These are phyloP conservation scores for Dendroctonus ponderosae DNA, from an alignment of 1,140 invertebrate genomes.

Conservation along the genomic window DNA sequence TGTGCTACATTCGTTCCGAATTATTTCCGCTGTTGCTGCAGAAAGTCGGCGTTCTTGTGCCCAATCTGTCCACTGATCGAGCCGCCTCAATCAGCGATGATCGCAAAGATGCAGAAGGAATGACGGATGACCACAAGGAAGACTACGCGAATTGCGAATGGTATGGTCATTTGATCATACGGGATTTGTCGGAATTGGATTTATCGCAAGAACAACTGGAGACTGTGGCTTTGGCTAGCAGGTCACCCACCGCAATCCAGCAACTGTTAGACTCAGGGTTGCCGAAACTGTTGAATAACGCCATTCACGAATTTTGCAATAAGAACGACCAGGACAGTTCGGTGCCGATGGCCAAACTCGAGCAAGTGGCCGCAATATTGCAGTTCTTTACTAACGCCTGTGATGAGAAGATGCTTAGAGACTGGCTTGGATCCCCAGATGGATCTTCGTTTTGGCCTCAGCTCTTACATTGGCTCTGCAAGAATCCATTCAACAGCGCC, in stretches of 20 bases:
- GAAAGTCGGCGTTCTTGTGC: conserved; percentile 68
- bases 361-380: conserved; percentile 65
- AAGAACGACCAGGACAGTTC: conserved; percentile 37
- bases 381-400: conserved; percentile 80
- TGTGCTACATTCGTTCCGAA: conserved; percentile 78
- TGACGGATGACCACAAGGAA: conserved; percentile 72
- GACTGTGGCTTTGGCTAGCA: conserved; percentile 71
- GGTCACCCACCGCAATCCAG: conserved; percentile 71
- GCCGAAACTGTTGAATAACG: conserved; percentile 63
- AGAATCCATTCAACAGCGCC: conserved; percentile 50
- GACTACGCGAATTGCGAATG: conserved; percentile 56
- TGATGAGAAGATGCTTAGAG: conserved; percentile 75
- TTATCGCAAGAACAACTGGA: conserved; percentile 65
- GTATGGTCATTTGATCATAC: conserved; percentile 54
- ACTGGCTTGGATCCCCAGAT: conserved; percentile 79
- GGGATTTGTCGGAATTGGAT: conserved; percentile 54
- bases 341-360: conserved; percentile 53
- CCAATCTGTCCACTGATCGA: conserved; percentile 55
- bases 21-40: conserved; percentile 72
- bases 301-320: conserved; percentile 59
- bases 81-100: conserved; percentile 62
- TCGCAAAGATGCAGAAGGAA: conserved; percentile 56
- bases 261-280: conserved; percentile 76
- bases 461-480: conserved; percentile 72
- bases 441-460: conserved; percentile 82